phyloP scores from a whole-genome alignment of 2,113 vertebrate genomes.

The Phocoena phocoena region DNA sequence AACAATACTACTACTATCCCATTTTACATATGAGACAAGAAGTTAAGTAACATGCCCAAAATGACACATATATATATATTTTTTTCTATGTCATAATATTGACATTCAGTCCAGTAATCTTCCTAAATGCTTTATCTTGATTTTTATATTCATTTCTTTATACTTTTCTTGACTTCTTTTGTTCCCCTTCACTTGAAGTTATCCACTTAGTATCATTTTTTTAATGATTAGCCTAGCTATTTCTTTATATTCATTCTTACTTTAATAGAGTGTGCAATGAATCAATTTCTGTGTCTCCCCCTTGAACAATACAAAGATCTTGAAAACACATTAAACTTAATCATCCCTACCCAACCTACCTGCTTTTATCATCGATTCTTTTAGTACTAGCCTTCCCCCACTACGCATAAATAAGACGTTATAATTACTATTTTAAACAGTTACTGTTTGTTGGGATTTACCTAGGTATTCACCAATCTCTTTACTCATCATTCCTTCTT shows the following conservation, averaged over 20 bases:
- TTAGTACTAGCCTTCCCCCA: not conserved
- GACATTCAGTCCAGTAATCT: no score
- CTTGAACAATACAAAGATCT: not conserved
- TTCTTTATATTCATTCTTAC: not conserved
- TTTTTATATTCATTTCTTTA: not conserved
- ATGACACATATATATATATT: no score
- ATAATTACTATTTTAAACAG: not conserved
- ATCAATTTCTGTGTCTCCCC: not conserved
- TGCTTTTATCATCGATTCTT: not conserved
- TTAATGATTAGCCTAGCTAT: not conserved
- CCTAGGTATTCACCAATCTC: not conserved
- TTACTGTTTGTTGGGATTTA: not conserved
- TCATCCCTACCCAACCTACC: not conserved
- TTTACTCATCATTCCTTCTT: no score
- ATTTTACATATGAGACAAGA: no score
- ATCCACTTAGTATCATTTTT: not conserved
- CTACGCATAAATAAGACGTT: not conserved
- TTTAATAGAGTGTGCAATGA: not conserved
- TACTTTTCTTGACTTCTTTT: not conserved
- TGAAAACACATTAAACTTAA: not conserved
- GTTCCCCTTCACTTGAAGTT: not conserved
- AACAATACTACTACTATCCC: no score
- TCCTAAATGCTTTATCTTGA: not conserved
- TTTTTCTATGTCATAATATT: no score
- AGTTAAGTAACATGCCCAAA: no score